Conservation (phyloP, 2,113 vertebrate genomes). For the Gulo gulo region DNA sequence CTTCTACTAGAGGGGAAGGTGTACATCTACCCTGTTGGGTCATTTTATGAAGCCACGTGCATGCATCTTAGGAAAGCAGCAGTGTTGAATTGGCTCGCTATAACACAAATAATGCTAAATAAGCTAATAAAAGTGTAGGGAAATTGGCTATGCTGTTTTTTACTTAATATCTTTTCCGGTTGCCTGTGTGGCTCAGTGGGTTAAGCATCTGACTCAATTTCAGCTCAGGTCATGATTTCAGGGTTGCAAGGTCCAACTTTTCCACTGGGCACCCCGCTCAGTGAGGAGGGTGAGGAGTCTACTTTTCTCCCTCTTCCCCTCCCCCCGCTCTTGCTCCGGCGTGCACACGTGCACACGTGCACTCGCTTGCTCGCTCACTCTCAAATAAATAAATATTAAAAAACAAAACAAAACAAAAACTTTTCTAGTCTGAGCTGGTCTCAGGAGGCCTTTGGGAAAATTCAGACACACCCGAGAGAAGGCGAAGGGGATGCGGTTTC, state of each 20-base stretch:
- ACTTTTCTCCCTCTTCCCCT: not conserved
- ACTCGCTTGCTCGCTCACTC: no score
- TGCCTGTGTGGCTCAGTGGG: not conserved
- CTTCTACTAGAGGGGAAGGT: conserved; percentile 3
- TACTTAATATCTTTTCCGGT: not conserved
- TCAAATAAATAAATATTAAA: not conserved
- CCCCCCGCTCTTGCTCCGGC: not conserved
- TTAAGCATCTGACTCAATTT: not conserved
- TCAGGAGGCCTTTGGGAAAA: not conserved
- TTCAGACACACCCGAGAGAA: not conserved
- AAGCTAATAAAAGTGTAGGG: not conserved
- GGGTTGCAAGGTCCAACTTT: not conserved
- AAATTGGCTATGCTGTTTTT: conserved; percentile 2
- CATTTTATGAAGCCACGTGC: conserved; percentile 36
- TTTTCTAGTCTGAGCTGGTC: not conserved
- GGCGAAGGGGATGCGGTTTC: not conserved
- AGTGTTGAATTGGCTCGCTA: not conserved
- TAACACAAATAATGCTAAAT: conserved; percentile 20
- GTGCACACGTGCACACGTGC: fast-evolving
- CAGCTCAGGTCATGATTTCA: not conserved
- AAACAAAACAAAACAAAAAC: not conserved
- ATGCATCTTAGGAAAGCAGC: conserved; percentile 27
- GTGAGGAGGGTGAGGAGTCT: not conserved
- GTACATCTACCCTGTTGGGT: conserved; percentile 13
- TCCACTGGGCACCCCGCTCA: not conserved